Base-by-base conservation (phyloP, 2,797 vertebrate species). In the Podargus strigoides region DNA sequence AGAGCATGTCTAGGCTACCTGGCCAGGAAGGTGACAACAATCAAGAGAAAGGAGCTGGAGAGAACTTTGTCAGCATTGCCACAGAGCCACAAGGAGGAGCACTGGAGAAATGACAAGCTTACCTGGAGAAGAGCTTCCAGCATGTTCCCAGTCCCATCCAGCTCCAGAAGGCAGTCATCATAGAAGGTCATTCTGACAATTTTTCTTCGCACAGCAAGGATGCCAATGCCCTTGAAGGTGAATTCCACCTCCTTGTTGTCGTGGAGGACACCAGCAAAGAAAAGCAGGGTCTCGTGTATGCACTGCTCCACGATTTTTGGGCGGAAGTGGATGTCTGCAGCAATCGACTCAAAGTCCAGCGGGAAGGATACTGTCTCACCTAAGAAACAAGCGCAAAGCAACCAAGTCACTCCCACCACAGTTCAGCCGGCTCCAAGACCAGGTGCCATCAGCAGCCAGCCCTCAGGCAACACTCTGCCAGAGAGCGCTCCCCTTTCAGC, bases 341-440 rank as follows among this genome's bases (percentile, higher is more conserved):
- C 87, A 30, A 84, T 84, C 44, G 52, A 12, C 24, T 30, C 9
- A 3, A 58, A 77, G 50, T 76, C n/a, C 58, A 89, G 39, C 2
- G 17, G 20, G 10, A 46, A 6, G 1, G 4, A 2, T 2, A 26
- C 30, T 5, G 46, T 41, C 44, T 34, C 9, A 0, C 26, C 80
- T 89, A 27, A 21, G 53, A 44, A 50, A 39, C 9, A 46, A 52
- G 23, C 4, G 4, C 32, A 49, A 41, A 47, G 36, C 36, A 49
- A 22, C 21, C 30, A 5, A 21, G 14, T 62, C 24, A 28, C 39
- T n/a, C n/a, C 8, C 53, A 36, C 4, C 2, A 3, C 34, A 10
- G 8, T 20, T 62, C 47, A 53, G 55, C 63, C 6, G 11, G 11
- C 23, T 32, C 10, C 7, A 7, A 58, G 46, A 27, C 32, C 6